Conservation (phyloP, 2,113 vertebrate genomes). For the Petroica traversi region DNA sequence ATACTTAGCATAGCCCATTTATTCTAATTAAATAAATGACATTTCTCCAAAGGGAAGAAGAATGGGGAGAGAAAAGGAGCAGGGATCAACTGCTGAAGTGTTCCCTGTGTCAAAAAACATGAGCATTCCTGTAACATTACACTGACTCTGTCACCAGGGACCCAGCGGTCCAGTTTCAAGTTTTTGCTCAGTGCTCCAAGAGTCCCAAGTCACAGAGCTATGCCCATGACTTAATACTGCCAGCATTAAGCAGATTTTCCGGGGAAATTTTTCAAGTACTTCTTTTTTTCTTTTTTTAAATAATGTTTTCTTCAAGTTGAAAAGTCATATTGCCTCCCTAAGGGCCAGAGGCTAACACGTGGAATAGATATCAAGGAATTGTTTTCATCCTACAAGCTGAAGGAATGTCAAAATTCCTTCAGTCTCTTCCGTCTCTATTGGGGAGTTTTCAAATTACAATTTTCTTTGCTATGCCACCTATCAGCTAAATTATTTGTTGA, state of each 20-base stretch:
- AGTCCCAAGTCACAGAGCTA: constrained; percentile 50
- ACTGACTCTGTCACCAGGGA: constrained; percentile 49
- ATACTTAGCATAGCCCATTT: constrained; percentile 46
- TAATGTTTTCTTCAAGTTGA: constrained; percentile 43
- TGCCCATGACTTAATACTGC: constrained; percentile 42
- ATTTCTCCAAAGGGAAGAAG: constrained; percentile 59
- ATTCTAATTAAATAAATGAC: constrained; percentile 59
- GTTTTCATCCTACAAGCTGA: background rate
- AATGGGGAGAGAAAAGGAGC: constrained; percentile 54
- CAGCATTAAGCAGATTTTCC: constrained; percentile 51
- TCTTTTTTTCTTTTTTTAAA: background rate
- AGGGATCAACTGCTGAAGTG: constrained; percentile 30
- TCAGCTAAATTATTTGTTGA: background rate
- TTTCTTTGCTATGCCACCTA: background rate
- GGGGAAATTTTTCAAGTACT: background rate
- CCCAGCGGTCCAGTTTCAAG: constrained; percentile 33
- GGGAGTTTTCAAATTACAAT: background rate
- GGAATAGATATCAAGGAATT: constrained; percentile 48
- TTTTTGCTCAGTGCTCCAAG: constrained; percentile 22
- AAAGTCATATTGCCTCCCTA: background rate
- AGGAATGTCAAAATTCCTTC: background rate
- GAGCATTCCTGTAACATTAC: constrained; percentile 65
- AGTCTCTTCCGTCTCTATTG: background rate
- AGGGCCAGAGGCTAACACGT: constrained; percentile 12
- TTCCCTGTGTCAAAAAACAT: constrained; percentile 43